These are phyloP conservation scores for Carposina sasakii DNA, from an alignment of 1,140 invertebrate species.

Conservation along the genomic window DNA sequence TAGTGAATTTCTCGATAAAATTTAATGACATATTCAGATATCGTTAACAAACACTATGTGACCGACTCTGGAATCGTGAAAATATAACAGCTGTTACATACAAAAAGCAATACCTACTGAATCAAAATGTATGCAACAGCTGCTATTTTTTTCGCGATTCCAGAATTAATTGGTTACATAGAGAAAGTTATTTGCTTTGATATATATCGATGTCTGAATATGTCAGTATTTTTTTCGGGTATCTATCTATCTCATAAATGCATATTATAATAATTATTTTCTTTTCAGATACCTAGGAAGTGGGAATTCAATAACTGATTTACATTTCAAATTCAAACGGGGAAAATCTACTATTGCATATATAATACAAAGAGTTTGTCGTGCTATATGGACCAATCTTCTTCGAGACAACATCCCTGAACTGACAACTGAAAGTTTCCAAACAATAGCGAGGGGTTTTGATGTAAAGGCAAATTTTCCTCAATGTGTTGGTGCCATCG, in stretches of 20 bases:
- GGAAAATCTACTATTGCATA: slow-evolving; percentile 9
- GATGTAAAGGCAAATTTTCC: background rate
- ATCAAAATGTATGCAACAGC: too few relatives aligned
- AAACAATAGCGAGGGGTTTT: slow-evolving; percentile 7
- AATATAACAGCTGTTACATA: background rate
- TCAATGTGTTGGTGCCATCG: background rate
- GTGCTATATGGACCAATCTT: slow-evolving; percentile 9
- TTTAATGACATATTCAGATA: slow-evolving; percentile 9
- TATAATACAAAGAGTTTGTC: slow-evolving; percentile 7
- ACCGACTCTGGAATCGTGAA: background rate
- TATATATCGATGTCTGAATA: background rate
- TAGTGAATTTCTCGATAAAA: slow-evolving; percentile 7
- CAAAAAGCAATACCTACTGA: too few relatives aligned
- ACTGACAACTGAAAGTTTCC: slow-evolving; percentile 5
- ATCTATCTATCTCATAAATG: slow-evolving; percentile 7
- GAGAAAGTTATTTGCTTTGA: slow-evolving; percentile 6
- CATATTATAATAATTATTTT: slow-evolving; percentile 10
- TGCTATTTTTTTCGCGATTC: background rate
- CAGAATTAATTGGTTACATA: background rate
- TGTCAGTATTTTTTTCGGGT: background rate
- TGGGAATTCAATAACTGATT: slow-evolving; percentile 9
- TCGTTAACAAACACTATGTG: background rate
- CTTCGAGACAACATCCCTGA: slow-evolving; percentile 1
- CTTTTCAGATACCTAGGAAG: slow-evolving; percentile 8
- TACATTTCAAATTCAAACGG: slow-evolving; percentile 9